These are phyloP conservation scores for Plutomurus gul DNA, from an alignment of 1,140 invertebrate genomes.

Conservation along the genomic window DNA sequence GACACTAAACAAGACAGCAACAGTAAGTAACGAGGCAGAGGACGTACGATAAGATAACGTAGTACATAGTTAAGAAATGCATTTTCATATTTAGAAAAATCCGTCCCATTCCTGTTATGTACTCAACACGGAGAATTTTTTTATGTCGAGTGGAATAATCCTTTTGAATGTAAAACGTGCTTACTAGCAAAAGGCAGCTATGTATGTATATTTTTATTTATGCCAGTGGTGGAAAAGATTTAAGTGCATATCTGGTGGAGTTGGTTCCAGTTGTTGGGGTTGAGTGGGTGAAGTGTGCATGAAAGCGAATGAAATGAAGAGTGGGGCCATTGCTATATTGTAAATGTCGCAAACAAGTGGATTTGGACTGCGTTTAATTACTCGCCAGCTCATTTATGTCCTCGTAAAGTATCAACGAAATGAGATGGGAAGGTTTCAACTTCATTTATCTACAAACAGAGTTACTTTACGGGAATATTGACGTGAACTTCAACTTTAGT, in stretches of 20 bases:
- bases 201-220: not conserved
- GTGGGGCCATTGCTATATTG: not conserved
- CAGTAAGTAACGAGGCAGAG: too few relatives aligned
- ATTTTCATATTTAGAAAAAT: constrained; percentile 5
- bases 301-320: not conserved
- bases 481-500: not conserved
- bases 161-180: constrained; percentile 2
- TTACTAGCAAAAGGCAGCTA: too few relatives aligned
- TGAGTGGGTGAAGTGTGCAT: not conserved
- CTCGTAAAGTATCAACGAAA: constrained; percentile 19
- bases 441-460: not conserved
- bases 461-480: not conserved
- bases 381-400: constrained; percentile 17
- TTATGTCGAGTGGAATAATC: constrained; percentile 7
- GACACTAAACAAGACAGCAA: too few relatives aligned
- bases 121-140: not conserved
- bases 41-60: too few relatives aligned
- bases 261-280: too few relatives aligned
- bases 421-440: constrained; percentile 8
- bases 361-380: constrained; percentile 25
- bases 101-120: not conserved
- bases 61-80: not conserved
- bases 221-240: not conserved
- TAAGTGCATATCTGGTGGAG: too few relatives aligned
- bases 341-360: constrained; percentile 7